Percentiles rank a stretch among this genome's conserved stretches.
These are phyloP conservation scores for Aptenodytes patagonicus DNA, from an alignment of 2,113 vertebrate genomes.

Conservation along the genomic window DNA sequence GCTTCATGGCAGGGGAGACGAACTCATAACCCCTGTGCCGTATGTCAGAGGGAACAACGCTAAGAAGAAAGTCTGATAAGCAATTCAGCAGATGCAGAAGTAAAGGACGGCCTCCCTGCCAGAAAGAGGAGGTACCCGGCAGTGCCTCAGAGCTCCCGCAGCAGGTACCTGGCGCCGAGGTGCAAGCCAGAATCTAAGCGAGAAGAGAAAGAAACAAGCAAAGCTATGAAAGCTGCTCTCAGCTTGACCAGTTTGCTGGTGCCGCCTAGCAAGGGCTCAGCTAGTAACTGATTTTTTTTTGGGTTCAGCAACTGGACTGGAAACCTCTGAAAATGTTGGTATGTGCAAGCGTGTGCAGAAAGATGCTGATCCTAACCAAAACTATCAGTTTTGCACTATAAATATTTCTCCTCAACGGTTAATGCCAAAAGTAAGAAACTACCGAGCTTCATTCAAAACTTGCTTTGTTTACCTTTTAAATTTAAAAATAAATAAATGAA, in stretches of 20 bases:
- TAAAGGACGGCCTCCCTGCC: not conserved
- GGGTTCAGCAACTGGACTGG: not conserved
- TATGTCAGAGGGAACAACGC: rapidly evolving
- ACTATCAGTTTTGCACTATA: not conserved
- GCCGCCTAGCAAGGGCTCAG: not conserved
- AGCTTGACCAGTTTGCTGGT: not conserved
- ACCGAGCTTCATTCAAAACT: not conserved
- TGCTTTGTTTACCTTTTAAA: not conserved
- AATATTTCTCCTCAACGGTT: not conserved
- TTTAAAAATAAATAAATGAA: not conserved
- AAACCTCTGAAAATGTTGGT: not conserved
- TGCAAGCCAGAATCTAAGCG: not conserved
- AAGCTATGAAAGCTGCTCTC: not conserved
- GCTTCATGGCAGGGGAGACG: not conserved
- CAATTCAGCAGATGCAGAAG: not conserved
- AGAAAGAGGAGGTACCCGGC: not conserved
- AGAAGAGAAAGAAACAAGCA: not conserved
- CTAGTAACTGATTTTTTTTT: not conserved
- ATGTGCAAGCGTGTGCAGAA: not conserved
- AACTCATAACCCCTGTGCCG: rapidly evolving
- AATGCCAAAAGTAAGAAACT: not conserved
- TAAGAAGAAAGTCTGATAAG: not conserved
- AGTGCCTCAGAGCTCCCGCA: not conserved
- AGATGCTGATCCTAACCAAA: not conserved
- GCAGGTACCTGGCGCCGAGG: not conserved